These are phyloP conservation scores for Drosophila paucipuncta DNA, from an alignment of 2,888 invertebrate genomes.

Conservation along the genomic window DNA sequence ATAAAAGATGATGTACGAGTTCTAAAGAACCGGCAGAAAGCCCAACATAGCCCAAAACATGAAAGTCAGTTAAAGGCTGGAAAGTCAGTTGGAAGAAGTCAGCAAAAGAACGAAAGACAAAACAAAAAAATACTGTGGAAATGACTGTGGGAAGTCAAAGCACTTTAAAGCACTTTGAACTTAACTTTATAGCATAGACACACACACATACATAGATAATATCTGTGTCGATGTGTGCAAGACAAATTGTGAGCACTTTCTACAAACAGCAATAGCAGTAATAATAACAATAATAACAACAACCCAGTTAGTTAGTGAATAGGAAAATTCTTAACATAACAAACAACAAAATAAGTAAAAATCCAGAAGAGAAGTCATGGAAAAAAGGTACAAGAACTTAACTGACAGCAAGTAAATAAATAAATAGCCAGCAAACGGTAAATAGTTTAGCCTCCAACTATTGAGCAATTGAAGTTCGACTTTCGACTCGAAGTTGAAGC, in stretches of 20 bases:
- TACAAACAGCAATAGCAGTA: constrained; percentile 46
- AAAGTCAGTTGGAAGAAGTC: constrained; percentile 5
- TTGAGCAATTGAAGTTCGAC: constrained; percentile 53
- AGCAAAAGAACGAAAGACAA: constrained; percentile 8
- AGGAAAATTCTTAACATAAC: constrained; percentile 63
- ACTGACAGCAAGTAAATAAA: constrained; percentile 56
- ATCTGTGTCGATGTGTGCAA: constrained; percentile 26
- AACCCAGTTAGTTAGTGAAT: constrained; percentile 69
- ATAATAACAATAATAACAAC: constrained; percentile 39
- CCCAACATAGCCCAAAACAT: constrained; percentile 26
- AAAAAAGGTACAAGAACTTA: constrained; percentile 27
- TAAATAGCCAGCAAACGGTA: constrained; percentile 58
- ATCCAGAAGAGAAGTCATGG: constrained; percentile 14
- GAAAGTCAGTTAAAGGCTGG: constrained; percentile 39
- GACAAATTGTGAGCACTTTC: constrained; percentile 69
- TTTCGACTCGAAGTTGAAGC: constrained; percentile 17
- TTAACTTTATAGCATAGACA: constrained; percentile 55
- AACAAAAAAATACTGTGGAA: constrained; percentile 23
- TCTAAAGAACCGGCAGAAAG: constrained; percentile 54
- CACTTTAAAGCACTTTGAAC: constrained; percentile 79
- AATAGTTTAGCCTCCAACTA: constrained; percentile 39
- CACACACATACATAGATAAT: neutral
- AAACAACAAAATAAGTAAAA: constrained; percentile 25
- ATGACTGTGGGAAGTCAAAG: constrained; percentile 79
- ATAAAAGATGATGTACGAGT: constrained; percentile 72